These are phyloP conservation scores for Thripadectes ignobilis DNA, from an alignment of 2,797 vertebrate species.

Conservation along the genomic window DNA sequence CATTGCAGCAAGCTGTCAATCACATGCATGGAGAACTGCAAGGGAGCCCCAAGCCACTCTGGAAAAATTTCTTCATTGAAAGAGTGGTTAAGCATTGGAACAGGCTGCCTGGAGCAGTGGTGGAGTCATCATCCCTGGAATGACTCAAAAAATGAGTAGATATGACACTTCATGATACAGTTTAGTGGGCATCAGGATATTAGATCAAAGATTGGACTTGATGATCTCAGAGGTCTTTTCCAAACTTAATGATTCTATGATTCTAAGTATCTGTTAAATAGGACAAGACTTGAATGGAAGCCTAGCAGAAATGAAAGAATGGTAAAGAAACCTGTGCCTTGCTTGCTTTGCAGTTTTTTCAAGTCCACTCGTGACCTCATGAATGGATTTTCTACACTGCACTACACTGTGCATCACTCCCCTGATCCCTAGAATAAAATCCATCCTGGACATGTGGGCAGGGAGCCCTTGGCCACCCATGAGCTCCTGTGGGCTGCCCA, in stretches of 20 bases:
- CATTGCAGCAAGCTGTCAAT: not conserved
- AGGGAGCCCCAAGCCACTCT: not conserved
- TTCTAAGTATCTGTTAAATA: not conserved
- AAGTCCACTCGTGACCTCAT: accelerated
- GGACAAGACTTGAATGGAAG: not conserved
- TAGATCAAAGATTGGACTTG: not conserved
- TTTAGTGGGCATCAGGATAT: not conserved
- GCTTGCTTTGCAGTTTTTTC: not conserved
- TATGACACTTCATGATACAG: not conserved
- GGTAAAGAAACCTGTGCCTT: not conserved
- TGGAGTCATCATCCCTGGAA: too few species aligned
- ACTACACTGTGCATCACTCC: not conserved
- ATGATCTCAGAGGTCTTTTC: not conserved
- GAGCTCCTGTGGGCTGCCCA: not conserved
- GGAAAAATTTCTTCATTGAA: not conserved
- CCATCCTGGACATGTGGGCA: not conserved
- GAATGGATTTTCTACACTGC: not conserved
- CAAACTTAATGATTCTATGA: not conserved
- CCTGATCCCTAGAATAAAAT: not conserved
- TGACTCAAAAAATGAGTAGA: not conserved
- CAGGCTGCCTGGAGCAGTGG: not conserved
- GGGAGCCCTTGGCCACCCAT: too few species aligned
- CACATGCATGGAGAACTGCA: not conserved
- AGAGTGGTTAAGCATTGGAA: not conserved
- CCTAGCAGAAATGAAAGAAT: not conserved